Base-by-base conservation (phyloP, 2,888 invertebrate genomes). In the Cabera pusaria region DNA sequence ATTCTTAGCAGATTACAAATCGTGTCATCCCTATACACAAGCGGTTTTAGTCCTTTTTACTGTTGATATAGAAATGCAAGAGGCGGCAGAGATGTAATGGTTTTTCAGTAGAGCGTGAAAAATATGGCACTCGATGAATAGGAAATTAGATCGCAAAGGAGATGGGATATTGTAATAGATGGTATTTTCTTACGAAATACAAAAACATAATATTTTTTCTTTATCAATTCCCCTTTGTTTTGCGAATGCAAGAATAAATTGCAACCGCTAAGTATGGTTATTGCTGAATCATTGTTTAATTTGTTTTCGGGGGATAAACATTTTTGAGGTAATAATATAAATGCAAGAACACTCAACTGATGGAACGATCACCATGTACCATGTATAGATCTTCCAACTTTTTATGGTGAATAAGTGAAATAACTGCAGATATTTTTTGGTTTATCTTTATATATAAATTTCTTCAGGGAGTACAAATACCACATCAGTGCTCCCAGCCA, bases 91-190 rank as follows among this genome's bases (percentile, higher is more conserved):
- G 20, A 17, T 3, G 16, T 35, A 52, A 45, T 54, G 54, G 69
- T 63, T 52, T 44, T 39, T 28, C 49, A 53, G 44, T 33, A 45
- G 44, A 58, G 59, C 55, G 54, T 55, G 64, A 67, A 62, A 72
- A 75, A 73, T 66, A 68, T 68, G 63, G 61, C 59, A 64, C 65
- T 61, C 70, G 69, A 72, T 78, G 73, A 76, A 78, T 78, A 67
- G 73, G 74, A 79, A 82, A 81, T 82, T 77, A 80, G 73, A 76
- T 76, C 66, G 62, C 59, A 61, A 65, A 61, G 56, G 65, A 63
- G 67, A 69, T 70, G 66, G 65, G 65, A 71, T 73, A 74, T 77
- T 76, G 71, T 73, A 73, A 75, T 68, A 64, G 64, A 70, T 63
- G 61, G 65, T 58, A 72, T 76, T 76, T 77, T 67, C 62, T 57